Percentiles rank a stretch among this genome's conserved stretches.
Evolutionary conservation across 2,113 vertebrate genomes (phyloP).

Genomic region (rat (Rattus norvegicus)): GRCr8 NC_086022.1:137938501-137939000

Average conservation of each 20-base stretch:
- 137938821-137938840: not conserved
- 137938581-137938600: not conserved
- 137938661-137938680: not conserved
- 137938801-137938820: not conserved
- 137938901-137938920: slow-evolving; percentile 38
- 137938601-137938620: not conserved
- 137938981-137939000: slow-evolving; percentile 42
- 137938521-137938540: not conserved
- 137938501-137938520: not conserved
- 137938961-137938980: not conserved
- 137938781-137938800: not conserved
- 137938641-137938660: not conserved
- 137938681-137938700: not conserved
- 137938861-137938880: slow-evolving; percentile 61
- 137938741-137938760: not conserved
- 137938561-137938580: not conserved
- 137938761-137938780: slow-evolving; percentile 9
- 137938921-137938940: slow-evolving; percentile 50
- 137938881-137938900: slow-evolving; percentile 70
- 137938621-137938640: not conserved
- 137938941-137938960: slow-evolving; percentile 23
- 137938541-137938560: not conserved
- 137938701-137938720: not conserved
- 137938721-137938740: not conserved
- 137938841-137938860: slow-evolving; percentile 45